A percentile compares a stretch with the other conserved stretches of the same genome.
Conservation (phyloP, 2,797 vertebrate genomes). For the Otolemur crassicaudatus region DNA sequence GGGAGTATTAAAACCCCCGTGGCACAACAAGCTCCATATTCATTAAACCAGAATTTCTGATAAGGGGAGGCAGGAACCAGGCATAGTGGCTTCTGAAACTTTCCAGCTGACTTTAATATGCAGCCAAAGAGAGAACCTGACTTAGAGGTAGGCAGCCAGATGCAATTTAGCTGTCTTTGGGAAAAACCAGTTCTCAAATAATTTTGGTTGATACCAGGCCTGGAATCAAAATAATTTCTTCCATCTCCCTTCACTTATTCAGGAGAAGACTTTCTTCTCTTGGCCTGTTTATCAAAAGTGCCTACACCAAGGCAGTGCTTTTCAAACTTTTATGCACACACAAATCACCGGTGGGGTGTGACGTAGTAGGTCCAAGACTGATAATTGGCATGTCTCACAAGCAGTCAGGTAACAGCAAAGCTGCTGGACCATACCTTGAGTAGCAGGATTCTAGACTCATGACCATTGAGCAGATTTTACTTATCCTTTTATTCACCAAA, state of each 20-base stretch:
- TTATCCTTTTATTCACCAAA: neutral
- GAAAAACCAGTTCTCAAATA: neutral
- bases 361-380: neutral
- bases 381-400: constrained; percentile 13
- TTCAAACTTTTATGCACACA: neutral
- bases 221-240: neutral
- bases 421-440: neutral
- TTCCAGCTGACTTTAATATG: neutral
- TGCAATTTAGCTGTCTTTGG: neutral
- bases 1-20: neutral
- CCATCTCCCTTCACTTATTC: neutral
- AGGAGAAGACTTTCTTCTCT: neutral
- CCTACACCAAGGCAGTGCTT: neutral
- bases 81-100: neutral
- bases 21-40: neutral
- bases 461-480: neutral
- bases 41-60: constrained; percentile 24
- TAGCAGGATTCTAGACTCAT: neutral
- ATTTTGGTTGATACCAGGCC: constrained; percentile 15
- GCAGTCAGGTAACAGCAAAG: neutral
- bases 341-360: neutral
- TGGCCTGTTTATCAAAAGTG: neutral
- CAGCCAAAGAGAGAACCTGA: neutral
- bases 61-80: neutral
- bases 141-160: neutral